Conservation (phyloP, 2,888 invertebrate genomes). For the Sycophila texana region DNA sequence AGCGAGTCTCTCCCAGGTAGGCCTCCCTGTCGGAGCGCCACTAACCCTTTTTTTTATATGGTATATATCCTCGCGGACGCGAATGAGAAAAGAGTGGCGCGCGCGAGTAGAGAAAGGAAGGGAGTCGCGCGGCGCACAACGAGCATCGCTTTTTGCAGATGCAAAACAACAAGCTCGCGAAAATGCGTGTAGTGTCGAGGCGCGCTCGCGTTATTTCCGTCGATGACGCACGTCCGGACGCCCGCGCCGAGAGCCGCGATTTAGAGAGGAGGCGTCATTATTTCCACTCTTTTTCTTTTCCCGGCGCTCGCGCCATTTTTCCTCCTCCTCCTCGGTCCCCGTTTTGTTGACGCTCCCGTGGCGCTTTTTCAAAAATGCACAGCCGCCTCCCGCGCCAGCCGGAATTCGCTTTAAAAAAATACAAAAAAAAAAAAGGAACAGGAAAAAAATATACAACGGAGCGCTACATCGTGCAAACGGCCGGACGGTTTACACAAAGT, state of each 20-base stretch:
- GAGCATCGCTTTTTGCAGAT: constrained; percentile 13
- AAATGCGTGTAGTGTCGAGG: constrained; percentile 10
- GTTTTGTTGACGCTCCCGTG: constrained; percentile 9
- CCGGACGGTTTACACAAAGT: constrained; percentile 14
- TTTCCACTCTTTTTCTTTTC: constrained; percentile 26
- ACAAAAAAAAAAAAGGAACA: too few species aligned
- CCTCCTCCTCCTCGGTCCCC: background rate
- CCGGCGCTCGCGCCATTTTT: constrained; percentile 21
- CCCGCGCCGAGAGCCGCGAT: constrained; percentile 33
- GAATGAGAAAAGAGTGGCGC: constrained; percentile 8
- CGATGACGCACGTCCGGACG: constrained; percentile 46
- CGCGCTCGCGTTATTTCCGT: constrained; percentile 29
- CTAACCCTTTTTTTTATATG: constrained; percentile 22
- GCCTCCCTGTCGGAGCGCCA: constrained; percentile 1
- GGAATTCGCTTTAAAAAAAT: constrained; percentile 45
- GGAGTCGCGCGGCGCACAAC: background rate
- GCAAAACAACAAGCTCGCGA: constrained; percentile 16
- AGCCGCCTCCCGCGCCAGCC: background rate
- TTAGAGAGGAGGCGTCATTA: constrained; percentile 44
- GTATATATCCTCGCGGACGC: constrained; percentile 12
- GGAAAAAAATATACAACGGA: too few species aligned
- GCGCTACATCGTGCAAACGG: constrained; percentile 21
- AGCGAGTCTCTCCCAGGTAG: constrained; percentile 6
- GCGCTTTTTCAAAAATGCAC: constrained; percentile 24
- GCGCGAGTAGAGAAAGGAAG: background rate